Evolutionary conservation across 2,797 vertebrate species (phyloP).

Genomic region (Phataginus tricuspis): DNA sequence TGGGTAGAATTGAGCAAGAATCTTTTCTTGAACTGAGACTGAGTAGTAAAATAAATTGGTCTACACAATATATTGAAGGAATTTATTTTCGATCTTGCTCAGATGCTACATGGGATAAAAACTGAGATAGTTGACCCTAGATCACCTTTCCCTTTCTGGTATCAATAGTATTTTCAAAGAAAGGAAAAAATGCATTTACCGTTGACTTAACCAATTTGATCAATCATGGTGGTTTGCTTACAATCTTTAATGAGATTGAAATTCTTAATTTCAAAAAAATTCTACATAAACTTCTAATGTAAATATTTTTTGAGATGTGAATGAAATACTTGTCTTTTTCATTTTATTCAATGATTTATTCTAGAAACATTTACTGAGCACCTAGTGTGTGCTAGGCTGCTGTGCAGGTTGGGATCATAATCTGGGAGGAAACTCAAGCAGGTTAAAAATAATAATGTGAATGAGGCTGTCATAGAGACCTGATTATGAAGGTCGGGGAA

Average conservation of each 20-base stretch:
- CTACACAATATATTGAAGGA: neutral
- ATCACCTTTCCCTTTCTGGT: neutral
- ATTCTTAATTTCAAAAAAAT: neutral
- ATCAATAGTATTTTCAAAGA: neutral
- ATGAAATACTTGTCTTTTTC: neutral
- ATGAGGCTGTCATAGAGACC: neutral
- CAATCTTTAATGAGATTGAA: neutral
- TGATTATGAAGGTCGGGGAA: neutral
- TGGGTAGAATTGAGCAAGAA: neutral
- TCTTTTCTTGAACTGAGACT: neutral
- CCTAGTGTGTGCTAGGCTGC: neutral
- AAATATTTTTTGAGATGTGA: slow-evolving; percentile 7
- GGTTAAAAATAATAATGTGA: neutral
- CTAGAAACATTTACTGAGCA: neutral
- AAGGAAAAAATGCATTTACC: neutral
- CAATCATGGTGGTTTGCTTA: neutral
- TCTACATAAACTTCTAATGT: neutral
- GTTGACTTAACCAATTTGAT: neutral
- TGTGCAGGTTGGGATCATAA: neutral
- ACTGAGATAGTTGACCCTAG: neutral
- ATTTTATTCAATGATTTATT: neutral
- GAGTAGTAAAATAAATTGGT: neutral
- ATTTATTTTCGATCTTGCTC: neutral
- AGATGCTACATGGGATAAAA: neutral
- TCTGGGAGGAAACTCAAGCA: neutral